Base-by-base conservation (phyloP, 1,140 invertebrate genomes). In the Meteorus sp. region DNA sequence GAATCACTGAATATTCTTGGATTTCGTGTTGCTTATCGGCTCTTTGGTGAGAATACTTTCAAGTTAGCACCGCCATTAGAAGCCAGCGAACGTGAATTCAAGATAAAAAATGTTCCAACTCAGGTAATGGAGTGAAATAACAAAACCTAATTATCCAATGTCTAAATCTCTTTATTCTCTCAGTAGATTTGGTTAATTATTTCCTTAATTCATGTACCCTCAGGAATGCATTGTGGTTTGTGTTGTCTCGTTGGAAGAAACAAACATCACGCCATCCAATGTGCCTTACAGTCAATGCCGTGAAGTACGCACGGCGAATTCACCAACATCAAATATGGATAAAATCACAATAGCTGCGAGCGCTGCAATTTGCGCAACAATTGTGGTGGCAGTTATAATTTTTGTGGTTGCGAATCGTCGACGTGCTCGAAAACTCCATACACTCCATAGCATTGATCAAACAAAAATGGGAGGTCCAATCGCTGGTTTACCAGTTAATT, bases 321-420 rank as follows among this genome's bases (percentile, higher is more conserved):
- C 88, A 27, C 85, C 88, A 11, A 86, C 89, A 22, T 92, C 89
- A 9, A 92, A 94, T 76, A 93, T 95, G 89, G 94, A 96, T 74
- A 94, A 94, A 74, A 93, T 96, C 68, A 95, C 94, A 19, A 96
- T 96, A 65, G 93, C 89, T 8, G 93, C 93, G 1, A 93, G 91
- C 67, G 93, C 93, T 6, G 92, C 92, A n/a, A 94, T 95, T 67
- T 95, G 90, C 73, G 91, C 89, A n/a, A 93, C 92, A 19, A 93
- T 96, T 60, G 88, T 95, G 33, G 86, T 95, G 23, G 93, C 91
- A 1, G 88, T 91, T 7, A 87, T 95, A 51, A 86, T 95, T 51
- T 94, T 95, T 72, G 87, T 94, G 25, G 90, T 91, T 27, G 91
- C 92, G 11, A 91, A 89, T 63, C 83, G 89, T 60, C 83, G 88